Evolutionary conservation across 37 sponge, comb jelly and placozoan species (phyloP), one percentile per base, ranked within the genome.

Genomic region (Crambe crambe): DNA sequence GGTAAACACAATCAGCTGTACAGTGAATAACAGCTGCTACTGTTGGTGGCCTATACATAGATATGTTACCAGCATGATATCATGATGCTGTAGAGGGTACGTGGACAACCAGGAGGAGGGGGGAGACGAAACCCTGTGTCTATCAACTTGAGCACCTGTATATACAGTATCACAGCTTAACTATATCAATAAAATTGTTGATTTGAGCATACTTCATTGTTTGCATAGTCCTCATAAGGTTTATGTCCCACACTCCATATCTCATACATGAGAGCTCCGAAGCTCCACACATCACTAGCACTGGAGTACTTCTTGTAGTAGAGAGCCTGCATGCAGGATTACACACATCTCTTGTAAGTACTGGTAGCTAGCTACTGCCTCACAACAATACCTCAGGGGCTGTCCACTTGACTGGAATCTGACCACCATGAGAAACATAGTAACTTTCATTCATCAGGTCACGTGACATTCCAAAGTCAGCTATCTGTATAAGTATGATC

Each of bases 231-330:
- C 27, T 68, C 27, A 37, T 32, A 68, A 21, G 68, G 39, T 3
- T 68, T 68, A 27, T 68, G 39, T 68, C 68, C 68, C 9, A 68
- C 38, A 68, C 68, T 68, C 68, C 68, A 68, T 68, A 68, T 68
- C 37, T 68, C 68, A 35, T 68, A 68, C 38, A 68, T 30, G 5
- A 68, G 38, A 35, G 20, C 37, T 37, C 68, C 68, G 31, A 21
- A 68, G 68, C 68, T 68, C 68, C 68, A 68, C 68, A 68, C 68
- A 68, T 68, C 68, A 68, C 68, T 68, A 27, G 68, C 68, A 68
- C 20, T 68, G 68, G 68, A 68, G 27, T 68, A 68, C 37, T 68
- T 68, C 39, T 27, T 32, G 27, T 35, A 68, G 20, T 68, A 8
- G 2, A 68, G 27, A 68, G 68, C 68, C 68, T 68, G 27, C 12